These are phyloP conservation scores for Stichodactyla helianthus DNA, from an alignment of 64 coral and sea anemone species.

Conservation along the genomic window DNA sequence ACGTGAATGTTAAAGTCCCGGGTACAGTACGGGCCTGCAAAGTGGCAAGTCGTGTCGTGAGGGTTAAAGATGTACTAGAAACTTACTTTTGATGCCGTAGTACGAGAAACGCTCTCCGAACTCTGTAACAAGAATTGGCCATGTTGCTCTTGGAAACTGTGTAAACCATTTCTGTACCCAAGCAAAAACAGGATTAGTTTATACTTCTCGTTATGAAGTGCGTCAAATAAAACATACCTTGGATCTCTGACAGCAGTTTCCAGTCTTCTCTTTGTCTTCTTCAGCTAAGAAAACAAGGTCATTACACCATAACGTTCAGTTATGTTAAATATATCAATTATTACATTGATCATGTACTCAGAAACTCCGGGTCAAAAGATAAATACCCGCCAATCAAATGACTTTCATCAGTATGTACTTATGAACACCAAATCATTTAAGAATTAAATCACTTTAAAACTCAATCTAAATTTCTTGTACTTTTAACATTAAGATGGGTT, in stretches of 20 bases:
- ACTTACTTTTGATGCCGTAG: constrained; percentile 84
- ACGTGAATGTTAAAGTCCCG: no score
- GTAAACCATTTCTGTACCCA: constrained; percentile 59
- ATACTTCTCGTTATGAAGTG: background rate
- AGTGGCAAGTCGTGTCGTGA: no score
- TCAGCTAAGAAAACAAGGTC: constrained; percentile 31
- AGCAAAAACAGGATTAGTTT: background rate
- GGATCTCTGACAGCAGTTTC: constrained; percentile 54
- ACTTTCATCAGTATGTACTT: background rate
- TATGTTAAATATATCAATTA: no score
- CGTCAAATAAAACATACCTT: constrained; percentile 31
- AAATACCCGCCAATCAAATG: background rate
- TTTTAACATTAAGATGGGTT: no score
- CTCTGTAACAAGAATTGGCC: constrained; percentile 82
- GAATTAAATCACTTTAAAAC: no score
- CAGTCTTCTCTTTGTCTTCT: constrained; percentile 23
- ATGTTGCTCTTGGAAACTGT: constrained; percentile 77
- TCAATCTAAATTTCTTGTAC: no score
- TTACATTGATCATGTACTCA: background rate
- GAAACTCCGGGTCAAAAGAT: background rate
- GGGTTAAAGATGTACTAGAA: no score
- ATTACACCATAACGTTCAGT: background rate
- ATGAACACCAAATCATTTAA: no score
- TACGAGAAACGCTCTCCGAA: constrained; percentile 89
- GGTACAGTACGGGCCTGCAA: no score